Conservation (phyloP, 2,888 invertebrate genomes). For the Agrochola lychnidis region DNA sequence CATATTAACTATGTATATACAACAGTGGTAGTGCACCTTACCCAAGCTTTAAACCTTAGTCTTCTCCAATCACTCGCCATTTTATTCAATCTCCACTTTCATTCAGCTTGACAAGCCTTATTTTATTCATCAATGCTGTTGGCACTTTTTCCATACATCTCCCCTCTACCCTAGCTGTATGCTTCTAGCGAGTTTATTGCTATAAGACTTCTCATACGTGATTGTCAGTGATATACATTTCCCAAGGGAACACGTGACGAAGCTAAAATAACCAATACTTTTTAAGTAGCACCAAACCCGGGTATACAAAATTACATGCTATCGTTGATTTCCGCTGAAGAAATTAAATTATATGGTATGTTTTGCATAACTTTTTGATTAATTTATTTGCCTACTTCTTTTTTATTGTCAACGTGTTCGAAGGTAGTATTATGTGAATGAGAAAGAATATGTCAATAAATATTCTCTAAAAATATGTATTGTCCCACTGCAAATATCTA, state of each 20-base stretch:
- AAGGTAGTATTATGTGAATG: not conserved
- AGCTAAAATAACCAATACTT: not conserved
- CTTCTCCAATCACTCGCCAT: not conserved
- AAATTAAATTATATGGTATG: not conserved
- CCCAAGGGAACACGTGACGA: not conserved
- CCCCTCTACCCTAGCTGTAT: not conserved
- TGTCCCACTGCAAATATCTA: not conserved
- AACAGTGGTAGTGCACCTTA: not conserved
- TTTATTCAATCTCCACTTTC: not conserved
- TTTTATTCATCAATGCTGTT: not conserved
- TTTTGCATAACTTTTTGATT: conserved; percentile 1
- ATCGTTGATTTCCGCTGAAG: not conserved
- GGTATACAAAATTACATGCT: not conserved
- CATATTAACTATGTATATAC: not conserved
- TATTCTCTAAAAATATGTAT: not conserved
- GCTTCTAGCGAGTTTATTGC: not conserved
- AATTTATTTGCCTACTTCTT: not conserved
- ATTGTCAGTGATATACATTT: not conserved
- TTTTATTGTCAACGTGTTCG: too few relatives aligned
- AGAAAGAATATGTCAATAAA: not conserved
- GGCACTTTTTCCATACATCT: not conserved
- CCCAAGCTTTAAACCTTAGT: not conserved
- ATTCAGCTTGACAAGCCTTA: not conserved
- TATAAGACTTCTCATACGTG: not conserved
- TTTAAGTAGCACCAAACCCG: not conserved